A percentile compares a stretch with the other conserved stretches of the same genome.
These are phyloP conservation scores for Rhysida immarginata DNA, from an alignment of 1,140 invertebrate species.

Conservation along the genomic window DNA sequence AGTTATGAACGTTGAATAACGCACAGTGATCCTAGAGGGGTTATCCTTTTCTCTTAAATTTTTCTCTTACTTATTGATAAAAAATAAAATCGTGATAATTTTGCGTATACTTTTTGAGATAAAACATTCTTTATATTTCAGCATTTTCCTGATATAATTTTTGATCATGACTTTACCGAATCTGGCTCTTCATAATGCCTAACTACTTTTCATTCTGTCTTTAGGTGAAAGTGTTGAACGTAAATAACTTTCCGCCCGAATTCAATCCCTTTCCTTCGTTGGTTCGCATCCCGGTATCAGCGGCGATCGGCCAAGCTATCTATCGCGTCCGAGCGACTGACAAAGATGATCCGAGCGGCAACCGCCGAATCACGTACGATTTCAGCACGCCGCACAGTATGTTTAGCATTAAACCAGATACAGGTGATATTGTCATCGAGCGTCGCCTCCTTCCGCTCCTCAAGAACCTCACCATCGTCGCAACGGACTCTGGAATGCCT, in stretches of 20 bases:
- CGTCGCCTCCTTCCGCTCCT: constrained; percentile 73
- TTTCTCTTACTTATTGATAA: too few relatives aligned
- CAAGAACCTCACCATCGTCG: constrained; percentile 79
- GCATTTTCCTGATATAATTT: too few relatives aligned
- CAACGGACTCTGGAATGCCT: constrained; percentile 79
- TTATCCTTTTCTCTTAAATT: too few relatives aligned
- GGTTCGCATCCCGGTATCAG: constrained; percentile 35
- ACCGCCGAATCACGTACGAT: constrained; percentile 45
- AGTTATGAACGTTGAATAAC: too few relatives aligned
- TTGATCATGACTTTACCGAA: too few relatives aligned
- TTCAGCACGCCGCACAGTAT: constrained; percentile 46
- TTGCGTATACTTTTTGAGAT: too few relatives aligned
- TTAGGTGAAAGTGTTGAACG: constrained; percentile 5
- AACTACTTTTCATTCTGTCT: too few relatives aligned
- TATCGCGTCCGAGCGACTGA: constrained; percentile 78
- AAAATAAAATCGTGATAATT: too few relatives aligned
- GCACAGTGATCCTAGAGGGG: too few relatives aligned
- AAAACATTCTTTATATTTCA: too few relatives aligned
- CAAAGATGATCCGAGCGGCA: constrained; percentile 71
- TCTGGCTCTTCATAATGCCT: too few relatives aligned
- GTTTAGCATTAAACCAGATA: constrained; percentile 69
- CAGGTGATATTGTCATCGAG: constrained; percentile 66
- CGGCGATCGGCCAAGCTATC: constrained; percentile 65
- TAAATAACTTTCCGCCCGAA: constrained; percentile 4
- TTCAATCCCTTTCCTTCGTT: constrained; percentile 6